phyloP scores from a whole-genome alignment of 2,888 invertebrate species.

The Hyles lineata region DNA sequence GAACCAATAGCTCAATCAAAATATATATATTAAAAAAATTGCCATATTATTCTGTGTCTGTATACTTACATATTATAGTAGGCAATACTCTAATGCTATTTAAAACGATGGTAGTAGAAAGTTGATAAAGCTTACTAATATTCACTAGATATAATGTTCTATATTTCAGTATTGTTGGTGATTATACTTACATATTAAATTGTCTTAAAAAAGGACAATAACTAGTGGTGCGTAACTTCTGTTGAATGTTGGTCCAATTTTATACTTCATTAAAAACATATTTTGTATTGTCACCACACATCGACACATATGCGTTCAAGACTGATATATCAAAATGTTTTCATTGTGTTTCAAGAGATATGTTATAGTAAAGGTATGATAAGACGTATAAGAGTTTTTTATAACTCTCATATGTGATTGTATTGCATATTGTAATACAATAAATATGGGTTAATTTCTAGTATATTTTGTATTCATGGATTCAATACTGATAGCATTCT shows the following conservation, averaged over 20 bases:
- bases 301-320: conserved; percentile 20
- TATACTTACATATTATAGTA: no score
- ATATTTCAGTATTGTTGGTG: neutral
- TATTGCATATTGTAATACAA: conserved; percentile 9
- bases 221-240: conserved; percentile 13
- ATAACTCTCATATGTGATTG: neutral
- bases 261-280: neutral
- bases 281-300: conserved; percentile 18
- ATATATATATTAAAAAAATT: no score
- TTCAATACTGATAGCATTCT: neutral
- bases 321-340: conserved; percentile 1
- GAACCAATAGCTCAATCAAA: no score
- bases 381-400: neutral
- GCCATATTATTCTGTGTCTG: no score
- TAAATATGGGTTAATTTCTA: neutral
- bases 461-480: conserved; percentile 1
- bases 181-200: no score
- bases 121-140: neutral
- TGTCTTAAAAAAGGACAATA: neutral
- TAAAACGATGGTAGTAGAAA: no score
- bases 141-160: neutral
- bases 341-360: neutral
- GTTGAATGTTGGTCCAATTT: conserved; percentile 7
- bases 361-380: neutral
- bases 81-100: no score